A percentile compares a stretch with the other conserved stretches of the same genome.
These are phyloP conservation scores for Oncorhynchus mykiss DNA, from an alignment of 2,113 vertebrate genomes.

Conservation along the genomic window DNA sequence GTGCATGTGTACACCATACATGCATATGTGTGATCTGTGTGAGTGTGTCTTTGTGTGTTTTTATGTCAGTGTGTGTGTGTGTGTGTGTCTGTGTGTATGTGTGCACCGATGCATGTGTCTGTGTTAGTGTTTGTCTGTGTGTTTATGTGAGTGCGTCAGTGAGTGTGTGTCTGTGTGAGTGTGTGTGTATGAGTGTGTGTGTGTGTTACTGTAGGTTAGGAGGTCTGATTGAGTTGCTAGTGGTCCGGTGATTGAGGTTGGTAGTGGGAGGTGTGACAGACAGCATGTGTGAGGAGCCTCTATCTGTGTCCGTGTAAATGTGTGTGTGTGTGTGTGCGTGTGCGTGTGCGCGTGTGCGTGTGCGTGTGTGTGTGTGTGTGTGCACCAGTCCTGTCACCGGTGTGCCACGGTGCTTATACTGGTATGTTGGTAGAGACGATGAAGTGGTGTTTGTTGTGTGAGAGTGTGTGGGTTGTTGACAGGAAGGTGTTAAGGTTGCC, in stretches of 20 bases:
- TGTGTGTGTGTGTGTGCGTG: no score
- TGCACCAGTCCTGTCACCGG: no score
- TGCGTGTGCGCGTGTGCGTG: no score
- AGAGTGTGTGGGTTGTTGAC: background rate
- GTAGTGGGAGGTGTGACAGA: background rate
- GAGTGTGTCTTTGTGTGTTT: no score
- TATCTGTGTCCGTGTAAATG: background rate
- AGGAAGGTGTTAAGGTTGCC: no score
- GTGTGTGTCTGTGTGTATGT: background rate
- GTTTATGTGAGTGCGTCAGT: background rate
- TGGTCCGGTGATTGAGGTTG: background rate
- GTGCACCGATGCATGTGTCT: background rate
- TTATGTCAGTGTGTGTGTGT: no score
- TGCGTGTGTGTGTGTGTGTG: no score
- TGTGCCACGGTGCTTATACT: background rate
- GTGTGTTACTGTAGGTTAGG: background rate
- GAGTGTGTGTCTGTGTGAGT: background rate
- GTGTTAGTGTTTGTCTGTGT: conserved; percentile 3
- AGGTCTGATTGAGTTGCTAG: background rate
- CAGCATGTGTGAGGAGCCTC: no score
- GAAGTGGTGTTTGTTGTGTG: background rate
- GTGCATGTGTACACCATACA: no score
- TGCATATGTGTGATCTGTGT: no score
- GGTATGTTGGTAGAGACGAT: background rate
- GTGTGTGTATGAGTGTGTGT: no score